Evolutionary conservation across 2,888 invertebrate genomes (phyloP).

Genomic region (Nebria brevicollis): DNA sequence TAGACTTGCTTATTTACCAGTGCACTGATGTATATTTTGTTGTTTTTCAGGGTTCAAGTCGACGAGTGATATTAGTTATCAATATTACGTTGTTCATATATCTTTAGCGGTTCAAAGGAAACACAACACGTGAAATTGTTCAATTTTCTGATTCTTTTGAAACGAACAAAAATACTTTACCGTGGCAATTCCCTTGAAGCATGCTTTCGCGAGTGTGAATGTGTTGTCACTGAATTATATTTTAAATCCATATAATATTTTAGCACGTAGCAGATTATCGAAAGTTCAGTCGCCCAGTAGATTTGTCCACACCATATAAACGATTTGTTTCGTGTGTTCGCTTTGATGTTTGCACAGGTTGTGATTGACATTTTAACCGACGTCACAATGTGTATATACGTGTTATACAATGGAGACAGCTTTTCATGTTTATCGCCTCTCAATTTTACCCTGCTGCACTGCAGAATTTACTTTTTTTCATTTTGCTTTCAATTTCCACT

Average conservation of each 20-base stretch:
- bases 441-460: slow-evolving; percentile 21
- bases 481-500: background rate
- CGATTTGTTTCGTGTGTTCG: slow-evolving; percentile 2
- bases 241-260: slow-evolving; percentile 52
- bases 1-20: background rate
- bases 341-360: slow-evolving; percentile 50
- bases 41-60: background rate
- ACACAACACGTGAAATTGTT: too few relatives aligned
- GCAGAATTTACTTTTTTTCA: background rate
- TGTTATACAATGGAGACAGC: slow-evolving; percentile 10
- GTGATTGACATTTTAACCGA: slow-evolving; percentile 57
- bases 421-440: slow-evolving; percentile 20
- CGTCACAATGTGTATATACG: slow-evolving; percentile 7
- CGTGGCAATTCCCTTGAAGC: background rate
- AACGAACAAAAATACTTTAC: background rate
- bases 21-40: background rate
- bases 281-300: slow-evolving; percentile 50
- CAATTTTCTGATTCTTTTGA: too few relatives aligned
- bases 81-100: too few relatives aligned
- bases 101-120: too few relatives aligned
- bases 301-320: slow-evolving; percentile 7
- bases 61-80: background rate
- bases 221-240: slow-evolving; percentile 50
- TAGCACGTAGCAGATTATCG: slow-evolving; percentile 51
- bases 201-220: background rate